Evolutionary conservation across 2,888 invertebrate genomes (phyloP).

Genomic region (Metellina segmentata): DNA sequence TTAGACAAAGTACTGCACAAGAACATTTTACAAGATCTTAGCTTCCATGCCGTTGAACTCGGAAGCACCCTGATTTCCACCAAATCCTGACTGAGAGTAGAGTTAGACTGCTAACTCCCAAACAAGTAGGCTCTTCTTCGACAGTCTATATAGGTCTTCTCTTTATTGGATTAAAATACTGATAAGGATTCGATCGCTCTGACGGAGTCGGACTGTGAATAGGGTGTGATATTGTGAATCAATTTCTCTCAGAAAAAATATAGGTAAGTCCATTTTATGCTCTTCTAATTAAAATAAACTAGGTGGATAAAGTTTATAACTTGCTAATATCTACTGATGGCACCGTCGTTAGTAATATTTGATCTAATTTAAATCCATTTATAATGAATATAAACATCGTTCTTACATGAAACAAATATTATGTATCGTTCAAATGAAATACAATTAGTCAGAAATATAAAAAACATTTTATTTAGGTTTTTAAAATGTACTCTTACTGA

Average conservation of each 20-base stretch:
- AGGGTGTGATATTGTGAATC: not conserved
- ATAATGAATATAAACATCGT: no score
- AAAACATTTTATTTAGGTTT: no score
- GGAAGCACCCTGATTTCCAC: no score
- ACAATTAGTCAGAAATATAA: no score
- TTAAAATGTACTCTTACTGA: no score
- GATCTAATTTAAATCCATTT: no score
- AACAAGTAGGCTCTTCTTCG: not conserved
- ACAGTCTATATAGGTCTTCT: slow-evolving; percentile 27
- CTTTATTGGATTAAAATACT: slow-evolving; percentile 48
- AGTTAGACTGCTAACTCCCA: not conserved
- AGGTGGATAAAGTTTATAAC: no score
- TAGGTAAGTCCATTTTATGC: slow-evolving; percentile 3
- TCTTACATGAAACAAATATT: no score
- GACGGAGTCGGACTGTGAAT: not conserved
- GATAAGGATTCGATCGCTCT: slow-evolving; percentile 20
- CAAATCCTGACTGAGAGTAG: not conserved
- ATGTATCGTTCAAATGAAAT: no score
- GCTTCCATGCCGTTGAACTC: not conserved
- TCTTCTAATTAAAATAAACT: not conserved
- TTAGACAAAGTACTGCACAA: not conserved
- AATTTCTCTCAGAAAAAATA: not conserved
- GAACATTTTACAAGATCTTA: not conserved
- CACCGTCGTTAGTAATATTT: no score
- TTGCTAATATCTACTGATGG: no score